phyloP scores from a whole-genome alignment of 1,140 invertebrate genomes.

The Archegozetes longisetosus region DNA sequence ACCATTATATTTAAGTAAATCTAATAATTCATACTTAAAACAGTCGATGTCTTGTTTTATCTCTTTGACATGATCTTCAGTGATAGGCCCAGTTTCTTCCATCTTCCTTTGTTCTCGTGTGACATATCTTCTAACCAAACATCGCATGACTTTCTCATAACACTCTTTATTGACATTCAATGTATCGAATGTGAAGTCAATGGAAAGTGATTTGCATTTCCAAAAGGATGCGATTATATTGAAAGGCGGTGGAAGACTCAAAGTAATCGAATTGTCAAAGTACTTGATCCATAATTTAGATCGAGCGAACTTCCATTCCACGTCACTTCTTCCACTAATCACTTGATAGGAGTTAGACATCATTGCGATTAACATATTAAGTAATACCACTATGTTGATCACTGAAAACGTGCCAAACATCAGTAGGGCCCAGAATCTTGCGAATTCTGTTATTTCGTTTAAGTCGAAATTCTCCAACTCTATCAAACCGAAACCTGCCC shows the following conservation, averaged over 20 bases:
- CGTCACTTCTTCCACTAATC: slow-evolving; percentile 66
- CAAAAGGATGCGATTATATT: slow-evolving; percentile 57
- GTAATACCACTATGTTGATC: slow-evolving; percentile 76
- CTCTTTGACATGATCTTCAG: slow-evolving; percentile 90
- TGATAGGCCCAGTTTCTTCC: slow-evolving; percentile 64
- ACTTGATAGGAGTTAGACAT: slow-evolving; percentile 89
- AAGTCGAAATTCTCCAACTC: slow-evolving; percentile 70
- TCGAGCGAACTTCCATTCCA: slow-evolving; percentile 81
- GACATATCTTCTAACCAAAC: slow-evolving; percentile 60
- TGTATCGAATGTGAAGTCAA: not conserved
- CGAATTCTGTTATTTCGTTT: slow-evolving; percentile 68
- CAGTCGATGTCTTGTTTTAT: slow-evolving; percentile 83
- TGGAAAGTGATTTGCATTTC: not conserved
- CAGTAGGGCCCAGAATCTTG: slow-evolving; percentile 65
- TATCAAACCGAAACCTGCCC: slow-evolving; percentile 80
- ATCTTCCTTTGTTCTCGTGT: slow-evolving; percentile 58
- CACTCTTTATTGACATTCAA: not conserved
- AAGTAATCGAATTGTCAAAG: slow-evolving; percentile 65
- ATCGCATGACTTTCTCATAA: slow-evolving; percentile 48
- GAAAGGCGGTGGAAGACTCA: slow-evolving; percentile 73
- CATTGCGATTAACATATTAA: slow-evolving; percentile 92
- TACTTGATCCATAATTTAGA: slow-evolving; percentile 84
- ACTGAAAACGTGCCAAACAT: slow-evolving; percentile 78
- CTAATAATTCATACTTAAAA: slow-evolving; percentile 65
- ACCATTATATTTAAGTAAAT: slow-evolving; percentile 63